These are phyloP conservation scores for Drosophila incognita DNA, from an alignment of 2,888 invertebrate genomes.

Conservation along the genomic window DNA sequence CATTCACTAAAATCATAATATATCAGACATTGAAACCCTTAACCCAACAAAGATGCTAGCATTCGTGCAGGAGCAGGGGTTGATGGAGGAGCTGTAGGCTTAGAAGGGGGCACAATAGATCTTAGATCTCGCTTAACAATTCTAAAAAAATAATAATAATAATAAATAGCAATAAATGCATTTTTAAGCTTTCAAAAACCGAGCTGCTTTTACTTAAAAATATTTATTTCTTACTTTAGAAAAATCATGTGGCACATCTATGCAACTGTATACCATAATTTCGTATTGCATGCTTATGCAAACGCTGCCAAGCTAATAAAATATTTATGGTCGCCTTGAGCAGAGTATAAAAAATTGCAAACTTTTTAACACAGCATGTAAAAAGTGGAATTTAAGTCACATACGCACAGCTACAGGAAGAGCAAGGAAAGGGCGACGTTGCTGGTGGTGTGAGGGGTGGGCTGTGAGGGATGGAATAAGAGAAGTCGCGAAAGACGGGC, in stretches of 20 bases:
- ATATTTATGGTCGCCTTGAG: not conserved
- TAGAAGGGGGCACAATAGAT: too few species aligned
- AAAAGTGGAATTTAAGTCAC: conserved; percentile 71
- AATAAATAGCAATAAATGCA: too few species aligned
- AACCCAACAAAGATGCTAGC: too few species aligned
- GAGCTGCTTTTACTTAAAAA: not conserved
- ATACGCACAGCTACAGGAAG: conserved; percentile 33
- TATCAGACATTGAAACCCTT: too few species aligned
- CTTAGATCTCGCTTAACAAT: too few species aligned
- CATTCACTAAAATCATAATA: too few species aligned
- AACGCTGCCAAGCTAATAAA: conserved; percentile 15
- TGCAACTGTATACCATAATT: not conserved
- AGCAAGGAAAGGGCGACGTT: not conserved
- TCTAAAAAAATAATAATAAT: too few species aligned
- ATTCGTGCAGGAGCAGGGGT: too few species aligned
- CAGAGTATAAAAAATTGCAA: conserved; percentile 48
- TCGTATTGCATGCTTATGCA: conserved; percentile 1
- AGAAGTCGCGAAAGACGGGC: conserved; percentile 49
- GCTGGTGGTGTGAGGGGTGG: not conserved
- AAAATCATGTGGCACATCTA: conserved; percentile 1
- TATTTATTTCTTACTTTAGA: not conserved
- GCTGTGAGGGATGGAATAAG: conserved; percentile 2
- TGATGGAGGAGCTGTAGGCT: too few species aligned
- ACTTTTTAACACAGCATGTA: conserved; percentile 49
- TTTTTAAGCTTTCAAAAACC: too few species aligned